Percentiles rank a stretch among this genome's conserved stretches.
These are phyloP conservation scores for Tokudaia muenninki DNA, from an alignment of 2,797 vertebrate genomes.

Conservation along the genomic window DNA sequence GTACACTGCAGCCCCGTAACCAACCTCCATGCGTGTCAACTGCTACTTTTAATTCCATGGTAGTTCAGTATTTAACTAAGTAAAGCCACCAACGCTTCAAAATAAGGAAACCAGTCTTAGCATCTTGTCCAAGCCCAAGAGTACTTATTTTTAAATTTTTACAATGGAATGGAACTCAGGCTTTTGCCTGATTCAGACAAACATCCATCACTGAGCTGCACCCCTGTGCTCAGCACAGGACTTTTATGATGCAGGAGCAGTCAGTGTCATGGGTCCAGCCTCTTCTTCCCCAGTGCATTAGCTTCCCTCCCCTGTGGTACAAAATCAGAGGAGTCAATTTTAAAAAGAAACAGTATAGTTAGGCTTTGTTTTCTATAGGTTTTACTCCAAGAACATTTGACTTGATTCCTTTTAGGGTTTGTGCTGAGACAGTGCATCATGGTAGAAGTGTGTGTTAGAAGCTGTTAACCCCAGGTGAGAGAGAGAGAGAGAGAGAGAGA, in stretches of 20 bases:
- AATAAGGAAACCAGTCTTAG: neutral
- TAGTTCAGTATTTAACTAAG: neutral
- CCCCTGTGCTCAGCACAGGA: neutral
- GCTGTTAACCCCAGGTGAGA: neutral
- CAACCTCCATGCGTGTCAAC: neutral
- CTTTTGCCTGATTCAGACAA: neutral
- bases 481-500: neutral
- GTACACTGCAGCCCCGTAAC: neutral
- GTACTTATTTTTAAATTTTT: neutral
- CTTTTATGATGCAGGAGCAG: neutral
- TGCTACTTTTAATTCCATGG: conserved; percentile 1
- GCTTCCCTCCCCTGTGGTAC: neutral
- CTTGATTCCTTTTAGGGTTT: neutral
- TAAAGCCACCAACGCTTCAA: neutral
- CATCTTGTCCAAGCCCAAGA: neutral
- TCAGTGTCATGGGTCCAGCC: neutral
- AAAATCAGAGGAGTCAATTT: neutral
- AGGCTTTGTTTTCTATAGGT: neutral
- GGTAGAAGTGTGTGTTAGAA: neutral
- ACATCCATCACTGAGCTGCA: neutral
- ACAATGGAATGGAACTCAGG: neutral
- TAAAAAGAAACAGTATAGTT: neutral
- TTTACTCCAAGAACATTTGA: neutral
- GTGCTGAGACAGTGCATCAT: neutral
- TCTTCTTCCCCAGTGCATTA: neutral